Percentiles rank a stretch among this genome's conserved stretches.
phyloP scores from a whole-genome alignment of 37 sponge, comb jelly and placozoan species.

The Hormiphora californensis region DNA sequence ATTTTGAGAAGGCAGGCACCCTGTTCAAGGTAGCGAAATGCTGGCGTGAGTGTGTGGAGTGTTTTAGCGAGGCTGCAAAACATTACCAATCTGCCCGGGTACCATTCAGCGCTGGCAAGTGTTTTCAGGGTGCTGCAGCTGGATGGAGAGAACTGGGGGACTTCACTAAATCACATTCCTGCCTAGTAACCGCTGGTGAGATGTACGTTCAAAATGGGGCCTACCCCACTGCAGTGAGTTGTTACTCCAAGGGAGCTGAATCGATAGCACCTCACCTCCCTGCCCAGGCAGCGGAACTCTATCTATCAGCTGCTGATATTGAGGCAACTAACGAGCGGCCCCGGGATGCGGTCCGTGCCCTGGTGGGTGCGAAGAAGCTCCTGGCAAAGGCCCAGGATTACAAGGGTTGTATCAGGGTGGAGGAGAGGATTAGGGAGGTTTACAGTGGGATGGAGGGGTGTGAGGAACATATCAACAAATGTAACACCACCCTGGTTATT shows the following conservation, averaged over 20 bases:
- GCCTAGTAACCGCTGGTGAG: not conserved
- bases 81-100: not conserved
- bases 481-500: conserved; percentile 7
- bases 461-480: not conserved
- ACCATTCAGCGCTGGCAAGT: conserved; percentile 5
- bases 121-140: not conserved
- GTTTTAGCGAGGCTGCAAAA: not conserved
- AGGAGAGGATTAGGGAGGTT: not conserved
- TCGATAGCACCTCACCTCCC: not conserved
- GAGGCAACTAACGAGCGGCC: not conserved
- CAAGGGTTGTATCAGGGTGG: not conserved
- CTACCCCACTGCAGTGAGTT: not conserved
- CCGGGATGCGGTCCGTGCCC: not conserved
- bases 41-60: not conserved
- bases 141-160: not conserved
- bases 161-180: not conserved
- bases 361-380: not conserved
- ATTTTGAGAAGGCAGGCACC: not conserved
- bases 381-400: not conserved
- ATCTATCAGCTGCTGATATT: not conserved
- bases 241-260: conserved; percentile 26
- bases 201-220: not conserved
- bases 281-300: not conserved
- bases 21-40: conserved; percentile 1
- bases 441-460: not conserved